Evolutionary conservation across 2,797 vertebrate species (phyloP), one percentile per base, ranked within the genome.

Genomic region (Sitta carolinensis): DNA sequence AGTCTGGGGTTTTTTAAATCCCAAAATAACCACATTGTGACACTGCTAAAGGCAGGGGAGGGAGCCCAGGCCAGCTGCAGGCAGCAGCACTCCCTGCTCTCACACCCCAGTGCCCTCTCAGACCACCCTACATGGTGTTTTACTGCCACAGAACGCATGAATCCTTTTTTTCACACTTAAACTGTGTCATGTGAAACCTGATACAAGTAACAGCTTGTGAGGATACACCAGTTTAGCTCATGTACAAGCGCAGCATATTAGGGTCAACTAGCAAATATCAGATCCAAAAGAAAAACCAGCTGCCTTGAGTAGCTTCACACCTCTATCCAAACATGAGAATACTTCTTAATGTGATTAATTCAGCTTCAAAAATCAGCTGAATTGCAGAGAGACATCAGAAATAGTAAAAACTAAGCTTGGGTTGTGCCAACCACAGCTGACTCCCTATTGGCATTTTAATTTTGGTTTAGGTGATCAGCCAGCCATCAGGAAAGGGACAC

Each of bases 141-240:
- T 7, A 5, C 0, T 4, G 54, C 19, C 34, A 50, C 2, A 59
- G 20, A 87, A 82, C 0, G 58, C 1, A 63, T 5, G 9, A 73
- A 43, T 19, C 7, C 3, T 36, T n/a, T 29, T 13, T 7, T 22
- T 22, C 10, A 17, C 10, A 13, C 13, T 51, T 22, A 32, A 59
- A 63, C 64, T 55, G 2, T 0, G 0, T 1, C 11, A 1, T 1
- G 16, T 20, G 42, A 75, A 42, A 84, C 18, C 16, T 3, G 4
- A 34, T 2, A 5, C 3, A 69, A 89, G 13, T 5, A 40, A 20
- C 15, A 40, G 3, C 30, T 67, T 42, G 34, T 0, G 1, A 73
- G 29, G 26, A 52, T 43, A 25, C 5, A 63, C 10, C 18, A 16
- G 25, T 16, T 77, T 15, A 61, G 10, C 11, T 88, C 23, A 23